These are phyloP conservation scores for Neosilurus mollespiculum DNA, from an alignment of 2,797 vertebrate species.

Conservation along the genomic window DNA sequence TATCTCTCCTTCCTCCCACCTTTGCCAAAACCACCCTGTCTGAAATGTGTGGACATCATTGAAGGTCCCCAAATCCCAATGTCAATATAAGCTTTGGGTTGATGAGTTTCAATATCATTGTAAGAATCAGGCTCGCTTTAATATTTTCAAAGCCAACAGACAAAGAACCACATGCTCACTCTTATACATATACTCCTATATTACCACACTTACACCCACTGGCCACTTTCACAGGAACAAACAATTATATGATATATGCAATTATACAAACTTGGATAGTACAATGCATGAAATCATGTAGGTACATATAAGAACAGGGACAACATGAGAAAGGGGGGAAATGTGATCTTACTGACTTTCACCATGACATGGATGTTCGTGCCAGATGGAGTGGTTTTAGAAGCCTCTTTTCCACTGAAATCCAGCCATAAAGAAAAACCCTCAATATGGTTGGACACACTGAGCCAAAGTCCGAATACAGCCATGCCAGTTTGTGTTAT, in stretches of 20 bases:
- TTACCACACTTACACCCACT: neutral
- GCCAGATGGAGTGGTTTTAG: neutral
- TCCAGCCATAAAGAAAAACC: too few species aligned
- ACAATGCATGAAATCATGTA: neutral
- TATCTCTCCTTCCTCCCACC: slow-evolving; percentile 23
- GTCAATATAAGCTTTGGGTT: slow-evolving; percentile 27
- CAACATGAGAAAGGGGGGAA: neutral
- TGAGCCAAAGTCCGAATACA: too few species aligned
- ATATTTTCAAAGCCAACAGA: neutral
- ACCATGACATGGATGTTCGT: neutral
- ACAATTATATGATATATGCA: neutral
- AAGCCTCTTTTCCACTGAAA: too few species aligned
- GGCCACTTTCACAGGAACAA: neutral
- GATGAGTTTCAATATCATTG: slow-evolving; percentile 20
- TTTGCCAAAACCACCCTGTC: slow-evolving; percentile 34
- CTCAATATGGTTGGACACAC: too few species aligned
- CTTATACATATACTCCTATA: neutral
- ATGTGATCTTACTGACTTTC: neutral
- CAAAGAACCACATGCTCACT: neutral
- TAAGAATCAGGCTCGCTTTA: neutral
- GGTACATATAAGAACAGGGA: neutral
- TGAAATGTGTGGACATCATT: slow-evolving; percentile 21
- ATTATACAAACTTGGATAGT: neutral
- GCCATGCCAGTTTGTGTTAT: too few species aligned
- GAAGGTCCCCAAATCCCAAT: slow-evolving; percentile 3